Base-by-base conservation (phyloP, 2,113 vertebrate species). In the Morone chrysops region DNA sequence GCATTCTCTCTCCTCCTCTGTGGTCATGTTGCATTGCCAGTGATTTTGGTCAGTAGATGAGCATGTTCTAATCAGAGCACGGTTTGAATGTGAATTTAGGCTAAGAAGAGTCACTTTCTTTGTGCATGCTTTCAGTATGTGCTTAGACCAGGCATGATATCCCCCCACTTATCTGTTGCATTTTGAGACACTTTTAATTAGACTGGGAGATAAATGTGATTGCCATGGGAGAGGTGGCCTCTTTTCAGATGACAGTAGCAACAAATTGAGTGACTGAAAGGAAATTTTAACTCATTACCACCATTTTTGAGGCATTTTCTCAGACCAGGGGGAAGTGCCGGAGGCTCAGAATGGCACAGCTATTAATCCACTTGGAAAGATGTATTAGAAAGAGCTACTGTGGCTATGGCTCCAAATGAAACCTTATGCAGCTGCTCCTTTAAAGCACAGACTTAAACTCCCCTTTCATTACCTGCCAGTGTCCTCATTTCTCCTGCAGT, bases 391-490 rank as follows among this genome's bases (percentile, higher is more conserved):
- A 50, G 38, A 20, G 41, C 63, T 57, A 17, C 60, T 48, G 51
- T 66, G 75, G 51, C 51, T 70, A 5, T 18, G 17, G 63, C 74
- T 78, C 50, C 53, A 73, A 61, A 78, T 66, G 74, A 82, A 80
- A 82, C 60, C 65, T 53, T n/a, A 22, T 48, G 48, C 51, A 72
- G 56, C 73, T 71, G 70, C 38, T 77, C 22, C 45, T 59, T 70
- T 87, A 63, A 66, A 67, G 51, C 20, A 25, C 20, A 47, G 36
- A 61, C 77, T 56, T 11, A 65, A 65, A 51, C 57, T 16, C 62
- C 57, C n/a, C 51, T 78, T 79, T 75, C 31, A 75, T 82, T 38
- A 60, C 11, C 56, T 65, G 84, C 59, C 51, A 70, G 36, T 48
- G 43, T 22, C 63, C 70, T 77, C 70, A 25, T 73, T 56, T 72